Conservation (phyloP, 2,888 invertebrate species). For the Drosophila koepferae region DNA sequence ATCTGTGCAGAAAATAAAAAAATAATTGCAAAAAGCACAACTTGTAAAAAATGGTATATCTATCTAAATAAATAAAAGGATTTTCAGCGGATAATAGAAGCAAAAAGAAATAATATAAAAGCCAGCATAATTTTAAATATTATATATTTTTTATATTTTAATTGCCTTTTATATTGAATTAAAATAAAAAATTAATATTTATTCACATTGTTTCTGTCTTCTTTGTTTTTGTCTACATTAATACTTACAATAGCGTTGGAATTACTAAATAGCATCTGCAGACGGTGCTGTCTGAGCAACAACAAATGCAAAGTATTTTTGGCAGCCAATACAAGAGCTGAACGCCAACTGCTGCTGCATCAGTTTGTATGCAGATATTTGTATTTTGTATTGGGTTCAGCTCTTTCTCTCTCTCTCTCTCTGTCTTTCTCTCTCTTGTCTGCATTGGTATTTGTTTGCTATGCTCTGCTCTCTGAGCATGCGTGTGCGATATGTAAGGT, state of each 20-base stretch:
- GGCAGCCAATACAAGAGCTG: slow-evolving; percentile 60
- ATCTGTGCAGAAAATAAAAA: background rate
- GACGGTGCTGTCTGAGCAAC: slow-evolving; percentile 44
- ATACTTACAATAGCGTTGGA: slow-evolving; percentile 43
- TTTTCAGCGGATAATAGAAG: background rate
- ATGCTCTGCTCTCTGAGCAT: slow-evolving; percentile 52
- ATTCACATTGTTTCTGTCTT: slow-evolving; percentile 42
- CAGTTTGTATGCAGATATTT: slow-evolving; percentile 40
- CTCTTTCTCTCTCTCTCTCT: slow-evolving; percentile 12
- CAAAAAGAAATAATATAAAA: background rate
- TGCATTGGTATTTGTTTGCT: slow-evolving; percentile 70
- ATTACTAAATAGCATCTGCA: slow-evolving; percentile 55
- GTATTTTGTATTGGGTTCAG: slow-evolving; percentile 23
- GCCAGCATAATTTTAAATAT: background rate
- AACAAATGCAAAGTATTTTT: slow-evolving; percentile 42
- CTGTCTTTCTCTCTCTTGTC: background rate
- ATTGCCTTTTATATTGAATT: slow-evolving; percentile 17
- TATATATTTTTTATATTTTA: background rate
- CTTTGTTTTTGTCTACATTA: slow-evolving; percentile 13
- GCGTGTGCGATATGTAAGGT: slow-evolving; percentile 34
- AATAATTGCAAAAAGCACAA: background rate
- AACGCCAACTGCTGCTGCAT: slow-evolving; percentile 54
- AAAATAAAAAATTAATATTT: slow-evolving; percentile 27
- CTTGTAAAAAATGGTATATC: background rate
- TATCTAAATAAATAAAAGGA: background rate